These are phyloP conservation scores for Dryas iulia DNA, from an alignment of 1,140 invertebrate species.

Conservation along the genomic window DNA sequence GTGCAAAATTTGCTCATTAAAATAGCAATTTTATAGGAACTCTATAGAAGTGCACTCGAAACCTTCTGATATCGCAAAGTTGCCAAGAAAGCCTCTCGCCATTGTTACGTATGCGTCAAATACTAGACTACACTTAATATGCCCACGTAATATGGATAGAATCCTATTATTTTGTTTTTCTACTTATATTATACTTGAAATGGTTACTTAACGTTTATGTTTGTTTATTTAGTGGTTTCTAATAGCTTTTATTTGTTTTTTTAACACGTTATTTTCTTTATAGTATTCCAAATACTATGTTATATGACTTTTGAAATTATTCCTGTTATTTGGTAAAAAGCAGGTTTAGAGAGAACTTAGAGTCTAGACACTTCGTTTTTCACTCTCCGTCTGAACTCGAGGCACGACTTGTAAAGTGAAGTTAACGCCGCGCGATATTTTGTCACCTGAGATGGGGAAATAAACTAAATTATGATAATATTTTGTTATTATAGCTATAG, in stretches of 20 bases:
- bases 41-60: not conserved
- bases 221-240: not conserved
- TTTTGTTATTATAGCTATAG: no score
- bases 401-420: no score
- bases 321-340: no score
- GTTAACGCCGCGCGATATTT: no score
- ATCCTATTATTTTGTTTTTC: not conserved
- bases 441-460: no score
- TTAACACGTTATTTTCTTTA: no score
- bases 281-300: no score
- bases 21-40: not conserved
- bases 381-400: no score
- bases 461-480: no score
- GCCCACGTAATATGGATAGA: not conserved
- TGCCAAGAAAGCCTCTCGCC: not conserved
- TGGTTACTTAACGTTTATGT: not conserved
- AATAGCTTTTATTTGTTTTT: not conserved
- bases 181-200: not conserved
- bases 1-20: not conserved
- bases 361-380: no score
- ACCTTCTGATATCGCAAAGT: not conserved
- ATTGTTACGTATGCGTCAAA: slow-evolving; percentile 2
- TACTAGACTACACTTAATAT: not conserved
- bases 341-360: no score
- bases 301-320: no score